phyloP scores from a whole-genome alignment of 2,888 invertebrate genomes.

The Ceriagrion tenellum region DNA sequence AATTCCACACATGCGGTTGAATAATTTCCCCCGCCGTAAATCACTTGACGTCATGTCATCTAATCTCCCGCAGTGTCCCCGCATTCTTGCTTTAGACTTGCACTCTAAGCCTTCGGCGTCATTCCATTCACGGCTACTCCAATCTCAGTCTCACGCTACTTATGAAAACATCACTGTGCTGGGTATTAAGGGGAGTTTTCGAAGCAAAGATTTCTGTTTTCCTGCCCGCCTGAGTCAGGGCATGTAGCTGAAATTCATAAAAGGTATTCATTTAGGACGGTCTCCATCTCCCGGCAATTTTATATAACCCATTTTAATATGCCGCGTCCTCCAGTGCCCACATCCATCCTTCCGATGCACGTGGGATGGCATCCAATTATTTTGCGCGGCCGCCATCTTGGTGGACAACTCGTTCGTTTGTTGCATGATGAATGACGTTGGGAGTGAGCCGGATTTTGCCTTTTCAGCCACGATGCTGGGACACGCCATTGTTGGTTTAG shows the following conservation, averaged over 20 bases:
- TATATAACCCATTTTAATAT: background rate
- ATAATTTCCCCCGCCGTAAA: background rate
- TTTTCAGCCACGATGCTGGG: too few species aligned
- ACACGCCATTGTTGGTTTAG: too few species aligned
- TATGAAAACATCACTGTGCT: background rate
- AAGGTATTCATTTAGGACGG: background rate
- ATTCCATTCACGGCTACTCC: background rate
- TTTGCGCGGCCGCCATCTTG: background rate
- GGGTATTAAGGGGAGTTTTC: background rate
- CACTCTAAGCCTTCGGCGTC: background rate
- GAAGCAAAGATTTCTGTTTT: background rate
- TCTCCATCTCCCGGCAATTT: background rate
- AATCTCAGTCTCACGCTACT: background rate
- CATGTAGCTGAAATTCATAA: background rate
- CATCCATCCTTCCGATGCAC: background rate
- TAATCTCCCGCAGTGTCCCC: background rate
- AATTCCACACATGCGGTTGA: background rate
- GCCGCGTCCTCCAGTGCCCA: background rate
- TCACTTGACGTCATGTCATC: background rate
- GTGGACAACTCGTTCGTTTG: background rate
- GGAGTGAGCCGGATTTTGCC: background rate
- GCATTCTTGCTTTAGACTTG: background rate
- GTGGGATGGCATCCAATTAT: background rate
- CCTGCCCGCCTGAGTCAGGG: background rate
- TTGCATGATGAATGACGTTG: background rate